A percentile compares a stretch with the other conserved stretches of the same genome.
phyloP scores from a whole-genome alignment of 2,888 invertebrate genomes.

The Lymantria dispar region DNA sequence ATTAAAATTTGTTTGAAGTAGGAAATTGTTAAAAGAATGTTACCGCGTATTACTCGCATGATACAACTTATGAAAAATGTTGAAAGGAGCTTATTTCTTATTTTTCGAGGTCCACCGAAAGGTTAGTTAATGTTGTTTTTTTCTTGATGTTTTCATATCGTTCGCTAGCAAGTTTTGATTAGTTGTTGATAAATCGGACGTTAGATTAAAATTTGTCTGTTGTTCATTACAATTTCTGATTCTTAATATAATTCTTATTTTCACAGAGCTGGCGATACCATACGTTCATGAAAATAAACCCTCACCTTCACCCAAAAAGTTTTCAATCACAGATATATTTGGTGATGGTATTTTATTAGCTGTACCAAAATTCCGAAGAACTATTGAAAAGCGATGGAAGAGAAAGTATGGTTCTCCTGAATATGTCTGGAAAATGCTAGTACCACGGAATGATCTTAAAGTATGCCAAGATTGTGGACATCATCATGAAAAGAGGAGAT shows the following conservation, averaged over 20 bases:
- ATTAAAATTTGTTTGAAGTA: background rate
- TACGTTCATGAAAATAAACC: constrained; percentile 47
- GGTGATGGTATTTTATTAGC: constrained; percentile 91
- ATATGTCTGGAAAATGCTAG: constrained; percentile 86
- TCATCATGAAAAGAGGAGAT: constrained; percentile 88
- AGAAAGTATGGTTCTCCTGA: constrained; percentile 88
- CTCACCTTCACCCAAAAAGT: constrained; percentile 41
- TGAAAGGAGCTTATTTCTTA: constrained; percentile 55
- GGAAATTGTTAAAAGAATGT: constrained; percentile 37
- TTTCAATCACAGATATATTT: constrained; percentile 84
- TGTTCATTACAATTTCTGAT: background rate
- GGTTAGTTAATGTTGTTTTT: constrained; percentile 42
- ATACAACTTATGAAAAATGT: constrained; percentile 49
- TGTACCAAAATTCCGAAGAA: constrained; percentile 90
- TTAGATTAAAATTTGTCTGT: too few species aligned
- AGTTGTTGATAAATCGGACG: too few species aligned
- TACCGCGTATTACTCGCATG: constrained; percentile 49
- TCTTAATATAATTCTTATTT: background rate
- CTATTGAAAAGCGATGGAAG: constrained; percentile 87
- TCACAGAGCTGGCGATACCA: constrained; percentile 62
- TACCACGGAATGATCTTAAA: constrained; percentile 88
- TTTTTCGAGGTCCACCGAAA: constrained; percentile 64
- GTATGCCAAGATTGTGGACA: constrained; percentile 93
- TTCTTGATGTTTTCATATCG: background rate
- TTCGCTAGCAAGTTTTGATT: background rate